Conservation (phyloP, 2,888 invertebrate genomes). For the Reticulitermes lucifugus region DNA sequence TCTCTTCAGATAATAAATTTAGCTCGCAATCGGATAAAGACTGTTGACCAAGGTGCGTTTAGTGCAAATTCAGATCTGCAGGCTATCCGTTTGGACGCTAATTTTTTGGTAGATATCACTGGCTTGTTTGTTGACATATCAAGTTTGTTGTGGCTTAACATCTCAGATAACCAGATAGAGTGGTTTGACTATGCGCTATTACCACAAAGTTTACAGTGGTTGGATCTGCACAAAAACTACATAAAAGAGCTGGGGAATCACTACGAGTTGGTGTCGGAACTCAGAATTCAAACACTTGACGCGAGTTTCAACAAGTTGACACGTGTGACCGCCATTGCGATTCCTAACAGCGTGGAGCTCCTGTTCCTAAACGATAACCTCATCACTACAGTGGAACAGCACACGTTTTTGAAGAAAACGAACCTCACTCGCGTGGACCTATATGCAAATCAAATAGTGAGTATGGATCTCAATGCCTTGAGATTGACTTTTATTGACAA, state of each 20-base stretch:
- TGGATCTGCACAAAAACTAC: constrained; percentile 90
- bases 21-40: constrained; percentile 84
- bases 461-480: constrained; percentile 90
- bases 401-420: constrained; percentile 88
- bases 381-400: constrained; percentile 86
- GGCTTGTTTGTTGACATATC: constrained; percentile 87
- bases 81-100: constrained; percentile 88
- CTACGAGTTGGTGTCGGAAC: constrained; percentile 75
- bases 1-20: constrained; percentile 88
- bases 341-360: constrained; percentile 87
- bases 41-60: constrained; percentile 85
- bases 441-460: constrained; percentile 91
- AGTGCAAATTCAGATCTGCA: constrained; percentile 83
- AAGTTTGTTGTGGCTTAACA: constrained; percentile 88
- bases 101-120: constrained; percentile 83
- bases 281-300: constrained; percentile 85
- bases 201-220: constrained; percentile 85
- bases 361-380: constrained; percentile 91
- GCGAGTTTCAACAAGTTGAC: constrained; percentile 91
- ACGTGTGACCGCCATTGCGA: constrained; percentile 78
- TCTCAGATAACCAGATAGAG: constrained; percentile 89
- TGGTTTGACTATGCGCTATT: constrained; percentile 91
- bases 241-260: constrained; percentile 83
- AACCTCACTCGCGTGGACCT: constrained; percentile 92
- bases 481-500: constrained; percentile 84